Conservation (phyloP, 2,888 invertebrate species). For the Limenitis camilla region DNA sequence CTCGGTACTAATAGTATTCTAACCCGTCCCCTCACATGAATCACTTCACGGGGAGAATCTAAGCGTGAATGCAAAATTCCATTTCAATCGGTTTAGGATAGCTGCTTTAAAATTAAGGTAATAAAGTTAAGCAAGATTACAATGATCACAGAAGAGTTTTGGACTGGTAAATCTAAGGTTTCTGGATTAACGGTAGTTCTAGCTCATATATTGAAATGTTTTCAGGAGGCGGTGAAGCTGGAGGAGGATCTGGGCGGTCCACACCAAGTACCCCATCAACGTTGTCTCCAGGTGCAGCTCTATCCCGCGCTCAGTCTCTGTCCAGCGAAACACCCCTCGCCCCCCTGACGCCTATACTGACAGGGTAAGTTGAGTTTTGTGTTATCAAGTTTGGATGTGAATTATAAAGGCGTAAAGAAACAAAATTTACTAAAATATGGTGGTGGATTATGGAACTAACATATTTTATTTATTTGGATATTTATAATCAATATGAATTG, state of each 20-base stretch:
- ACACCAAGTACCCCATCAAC: slow-evolving; percentile 77
- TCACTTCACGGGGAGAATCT: too few relatives aligned
- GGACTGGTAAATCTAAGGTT: too few relatives aligned
- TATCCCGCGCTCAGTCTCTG: slow-evolving; percentile 62
- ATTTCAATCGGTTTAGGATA: too few relatives aligned
- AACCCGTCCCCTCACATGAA: too few relatives aligned
- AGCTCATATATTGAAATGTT: too few relatives aligned
- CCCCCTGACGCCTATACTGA: slow-evolving; percentile 57
- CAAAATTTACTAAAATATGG: neutral
- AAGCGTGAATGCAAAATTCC: too few relatives aligned
- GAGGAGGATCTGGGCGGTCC: slow-evolving; percentile 62
- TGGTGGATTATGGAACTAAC: neutral
- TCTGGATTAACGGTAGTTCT: too few relatives aligned
- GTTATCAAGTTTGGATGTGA: neutral
- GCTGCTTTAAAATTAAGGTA: too few relatives aligned
- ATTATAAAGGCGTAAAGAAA: neutral
- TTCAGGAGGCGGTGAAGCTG: slow-evolving; percentile 52
- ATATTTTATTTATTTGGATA: neutral
- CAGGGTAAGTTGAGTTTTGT: slow-evolving; percentile 48
- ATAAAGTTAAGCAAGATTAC: too few relatives aligned
- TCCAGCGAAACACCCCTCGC: slow-evolving; percentile 69
- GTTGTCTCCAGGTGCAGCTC: slow-evolving; percentile 72
- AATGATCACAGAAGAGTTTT: too few relatives aligned
- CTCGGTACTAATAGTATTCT: too few relatives aligned
- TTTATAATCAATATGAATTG: too few relatives aligned